Evolutionary conservation across 1,140 invertebrate species (phyloP), one percentile per base, ranked within the genome.

Genomic region (Heliconius eleuchia): DNA sequence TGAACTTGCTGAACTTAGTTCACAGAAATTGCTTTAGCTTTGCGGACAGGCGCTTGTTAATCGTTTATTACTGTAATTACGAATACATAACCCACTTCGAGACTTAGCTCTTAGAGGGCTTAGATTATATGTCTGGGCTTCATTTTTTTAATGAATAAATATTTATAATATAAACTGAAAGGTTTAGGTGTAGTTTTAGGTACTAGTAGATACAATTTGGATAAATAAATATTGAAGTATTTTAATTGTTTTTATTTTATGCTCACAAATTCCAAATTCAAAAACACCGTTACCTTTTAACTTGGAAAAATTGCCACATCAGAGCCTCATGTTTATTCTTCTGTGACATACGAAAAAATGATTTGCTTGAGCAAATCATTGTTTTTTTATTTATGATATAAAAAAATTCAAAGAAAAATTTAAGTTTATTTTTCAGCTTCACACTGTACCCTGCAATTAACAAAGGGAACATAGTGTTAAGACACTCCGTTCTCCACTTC

Each of bases 1-100:
- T 66, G 60, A 66, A 66, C 60, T 66, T 66, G 60, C 60, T 66
- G 60, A 66, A 30, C 60, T 66, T 66, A 30, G 27, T 6, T 18
- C 60, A 13, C 60, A 66, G 60, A 66, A 66, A 66, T 30, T 3
- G 23, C 60, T 66, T 66, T 13, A 66, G 13, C 13, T 27, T 30
- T 66, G 13, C 60, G 13, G 23, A 30, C 9, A 30, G 60, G 60
- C 27, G 60, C 27, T 30, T 13, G 27, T 66, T 66, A 30, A 16
- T 27, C 27, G 60, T 66, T 30, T 30, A 30, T 66, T 30, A 66
- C 27, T 3, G 27, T 30, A 66, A 66, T 66, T 66, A 66, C 27
- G 34, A 37, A 37, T 5, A 37, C 34, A 23, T 23, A 57, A 57
- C 19, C 55, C 55, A 57, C 55, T 57, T 57, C 8, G 55, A 8